Base-by-base conservation (phyloP, 2,113 vertebrate genomes). In the Kryptolebias marmoratus region DNA sequence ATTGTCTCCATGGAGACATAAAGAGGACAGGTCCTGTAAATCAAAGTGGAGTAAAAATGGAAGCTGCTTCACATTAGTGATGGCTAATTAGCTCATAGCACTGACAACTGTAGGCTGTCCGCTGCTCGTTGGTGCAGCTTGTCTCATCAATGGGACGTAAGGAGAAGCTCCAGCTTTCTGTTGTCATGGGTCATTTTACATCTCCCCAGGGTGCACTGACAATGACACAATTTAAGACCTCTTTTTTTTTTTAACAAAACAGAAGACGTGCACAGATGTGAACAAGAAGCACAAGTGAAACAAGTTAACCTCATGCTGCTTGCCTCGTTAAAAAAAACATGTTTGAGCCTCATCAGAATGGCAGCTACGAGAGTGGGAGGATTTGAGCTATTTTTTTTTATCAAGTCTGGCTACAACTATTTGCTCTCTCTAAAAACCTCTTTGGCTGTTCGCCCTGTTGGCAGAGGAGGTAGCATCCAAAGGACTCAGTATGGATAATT, bases 61-160 rank as follows among this genome's bases (percentile, higher is more conserved):
- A 91, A 80, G 81, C 81, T 65, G 77, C 79, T 84, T 79, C 82
- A 81, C 91, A 92, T 93, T 92, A 90, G 88, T 88, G 80, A 90
- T 79, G 86, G 87, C 84, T 90, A 93, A 93, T 92, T 89, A 92
- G 86, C 81, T 88, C 65, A 64, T 79, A 81, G 88, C 77, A 47
- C 69, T 75, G 81, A 77, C 42, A 81, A 82, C 87, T 86, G 61
- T 47, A 76, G 71, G 79, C 84, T 70, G 76, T 75, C 61, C 71
- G 60, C 50, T 44, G 53, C 64, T 76, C 0, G 1, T 68, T 72
- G 74, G 76, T 65, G 71, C 72, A 65, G 64, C 82, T 79, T 73
- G 66, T 85, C 79, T 86, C 32, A 36, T 1, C 10, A 72, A 62
- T 48, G 42, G 53, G 58, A 70, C 45, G 68, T 77, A 52, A 11